Evolutionary conservation across 2,113 vertebrate genomes (phyloP).

Genomic region (Hymenochirus boettgeri): DNA sequence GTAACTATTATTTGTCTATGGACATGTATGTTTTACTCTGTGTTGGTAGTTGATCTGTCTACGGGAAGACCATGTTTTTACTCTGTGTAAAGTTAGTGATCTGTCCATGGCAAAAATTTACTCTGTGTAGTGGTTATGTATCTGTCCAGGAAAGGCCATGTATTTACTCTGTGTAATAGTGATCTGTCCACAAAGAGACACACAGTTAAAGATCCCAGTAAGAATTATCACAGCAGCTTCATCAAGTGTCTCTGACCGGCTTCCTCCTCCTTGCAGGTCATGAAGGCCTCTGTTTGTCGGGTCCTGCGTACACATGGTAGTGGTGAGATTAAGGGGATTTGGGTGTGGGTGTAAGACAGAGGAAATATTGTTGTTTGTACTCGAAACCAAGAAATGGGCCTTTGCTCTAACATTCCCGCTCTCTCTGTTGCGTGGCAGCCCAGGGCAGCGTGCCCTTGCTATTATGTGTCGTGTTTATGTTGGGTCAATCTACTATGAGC

Average conservation of each 20-base stretch:
- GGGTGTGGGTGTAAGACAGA: background rate
- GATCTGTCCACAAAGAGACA: too few species aligned
- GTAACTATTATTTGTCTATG: too few species aligned
- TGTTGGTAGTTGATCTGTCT: too few species aligned
- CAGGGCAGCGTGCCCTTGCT: slow-evolving; percentile 95
- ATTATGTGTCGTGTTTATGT: slow-evolving; percentile 98
- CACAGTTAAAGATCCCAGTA: too few species aligned
- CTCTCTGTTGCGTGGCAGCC: slow-evolving; percentile 82
- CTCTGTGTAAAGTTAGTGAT: too few species aligned
- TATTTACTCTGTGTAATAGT: too few species aligned
- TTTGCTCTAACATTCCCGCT: slow-evolving; percentile 52
- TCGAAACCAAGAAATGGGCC: background rate
- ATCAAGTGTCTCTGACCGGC: slow-evolving; percentile 37
- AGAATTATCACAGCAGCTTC: background rate
- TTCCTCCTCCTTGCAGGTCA: slow-evolving; percentile 29
- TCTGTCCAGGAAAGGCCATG: too few species aligned
- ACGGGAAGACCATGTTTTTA: too few species aligned
- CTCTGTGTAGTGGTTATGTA: too few species aligned
- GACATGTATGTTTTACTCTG: too few species aligned
- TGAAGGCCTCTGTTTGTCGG: slow-evolving; percentile 48
- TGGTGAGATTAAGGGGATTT: slow-evolving; percentile 24
- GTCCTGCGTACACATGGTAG: too few species aligned
- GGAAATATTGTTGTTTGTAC: background rate
- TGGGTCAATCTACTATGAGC: slow-evolving; percentile 97
- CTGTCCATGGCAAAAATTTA: too few species aligned